Conservation (phyloP, 2,888 invertebrate genomes). For the Leptinotarsa rubiginosa region DNA sequence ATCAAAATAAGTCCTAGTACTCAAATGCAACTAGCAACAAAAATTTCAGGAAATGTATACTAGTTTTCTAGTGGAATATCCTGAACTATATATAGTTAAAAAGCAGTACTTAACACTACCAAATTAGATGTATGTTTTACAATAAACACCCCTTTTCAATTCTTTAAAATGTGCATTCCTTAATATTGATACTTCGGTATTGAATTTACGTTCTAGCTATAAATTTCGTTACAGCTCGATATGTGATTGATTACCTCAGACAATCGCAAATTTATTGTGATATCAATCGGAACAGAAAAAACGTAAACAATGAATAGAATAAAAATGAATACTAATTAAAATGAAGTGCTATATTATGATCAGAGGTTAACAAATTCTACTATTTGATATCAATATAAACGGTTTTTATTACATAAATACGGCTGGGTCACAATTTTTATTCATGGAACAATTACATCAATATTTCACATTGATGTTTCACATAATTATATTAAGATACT, state of each 20-base stretch:
- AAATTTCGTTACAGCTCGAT: background rate
- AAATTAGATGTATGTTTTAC: no score
- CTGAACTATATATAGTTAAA: no score
- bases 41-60: no score
- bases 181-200: background rate
- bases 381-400: constrained; percentile 39
- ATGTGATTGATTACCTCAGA: constrained; percentile 12
- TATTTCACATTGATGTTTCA: constrained; percentile 30
- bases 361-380: constrained; percentile 32
- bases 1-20: no score
- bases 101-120: no score
- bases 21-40: no score
- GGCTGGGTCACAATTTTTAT: constrained; percentile 33
- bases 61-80: no score
- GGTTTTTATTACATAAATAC: constrained; percentile 37
- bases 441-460: constrained; percentile 38
- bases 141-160: no score
- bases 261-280: constrained; percentile 16
- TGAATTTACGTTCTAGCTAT: background rate
- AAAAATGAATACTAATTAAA: constrained; percentile 11
- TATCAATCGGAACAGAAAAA: constrained; percentile 22
- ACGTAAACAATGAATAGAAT: constrained; percentile 30
- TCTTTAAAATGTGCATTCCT: no score
- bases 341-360: constrained; percentile 21
- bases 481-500: constrained; percentile 33